These are phyloP conservation scores for Ichneumon xanthorius DNA, from an alignment of 2,888 invertebrate species.

Conservation along the genomic window DNA sequence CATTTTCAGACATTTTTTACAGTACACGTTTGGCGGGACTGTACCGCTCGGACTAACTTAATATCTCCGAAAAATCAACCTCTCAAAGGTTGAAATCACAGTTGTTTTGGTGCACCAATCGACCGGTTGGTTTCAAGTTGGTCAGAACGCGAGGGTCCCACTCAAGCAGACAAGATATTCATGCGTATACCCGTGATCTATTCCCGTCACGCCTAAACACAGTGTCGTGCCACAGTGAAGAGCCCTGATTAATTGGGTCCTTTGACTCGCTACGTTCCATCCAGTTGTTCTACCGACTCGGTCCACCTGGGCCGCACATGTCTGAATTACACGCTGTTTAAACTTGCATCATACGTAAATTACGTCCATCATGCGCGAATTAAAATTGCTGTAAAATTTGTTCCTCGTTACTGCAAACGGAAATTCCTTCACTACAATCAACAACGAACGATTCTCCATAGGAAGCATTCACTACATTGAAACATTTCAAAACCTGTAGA, in stretches of 20 bases:
- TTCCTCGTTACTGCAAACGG: too few species aligned
- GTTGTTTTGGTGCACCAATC: too few species aligned
- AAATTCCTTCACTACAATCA: too few species aligned
- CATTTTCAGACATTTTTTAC: too few species aligned
- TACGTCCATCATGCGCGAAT: neutral
- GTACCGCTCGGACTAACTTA: too few species aligned
- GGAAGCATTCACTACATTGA: too few species aligned
- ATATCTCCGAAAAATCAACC: too few species aligned
- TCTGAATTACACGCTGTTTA: neutral
- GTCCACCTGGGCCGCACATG: neutral
- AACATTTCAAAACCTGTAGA: too few species aligned
- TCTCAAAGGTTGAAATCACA: too few species aligned
- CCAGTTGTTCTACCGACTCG: neutral
- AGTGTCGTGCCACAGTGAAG: neutral
- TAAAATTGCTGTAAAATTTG: neutral
- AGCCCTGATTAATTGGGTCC: slow-evolving; percentile 7
- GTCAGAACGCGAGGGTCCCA: neutral
- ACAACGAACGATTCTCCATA: too few species aligned
- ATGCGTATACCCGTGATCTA: neutral
- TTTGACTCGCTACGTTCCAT: neutral
- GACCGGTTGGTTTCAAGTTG: too few species aligned
- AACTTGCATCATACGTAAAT: neutral
- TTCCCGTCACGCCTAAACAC: neutral
- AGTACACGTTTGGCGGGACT: too few species aligned
- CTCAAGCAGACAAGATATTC: neutral